A percentile compares a stretch with the other conserved stretches of the same genome.
phyloP scores from a whole-genome alignment of 2,888 invertebrate species.

The Catocala nupta region DNA sequence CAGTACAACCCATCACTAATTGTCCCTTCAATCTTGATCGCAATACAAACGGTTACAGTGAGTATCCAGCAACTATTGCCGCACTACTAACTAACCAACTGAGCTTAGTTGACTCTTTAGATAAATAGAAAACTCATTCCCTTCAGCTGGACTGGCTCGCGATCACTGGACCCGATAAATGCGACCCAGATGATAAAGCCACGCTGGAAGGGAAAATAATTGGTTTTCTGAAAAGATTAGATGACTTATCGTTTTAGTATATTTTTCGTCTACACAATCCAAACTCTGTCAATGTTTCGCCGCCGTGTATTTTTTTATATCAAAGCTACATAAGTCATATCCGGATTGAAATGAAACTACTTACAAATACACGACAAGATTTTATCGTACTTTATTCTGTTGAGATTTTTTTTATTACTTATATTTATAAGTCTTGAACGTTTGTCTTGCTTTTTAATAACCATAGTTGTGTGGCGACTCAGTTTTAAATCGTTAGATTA shows the following conservation, averaged over 20 bases:
- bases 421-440: no score
- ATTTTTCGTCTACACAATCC: no score
- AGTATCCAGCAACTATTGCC: conserved; percentile 48
- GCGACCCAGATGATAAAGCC: conserved; percentile 42
- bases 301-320: no score
- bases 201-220: conserved; percentile 52
- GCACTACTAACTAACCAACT: conserved; percentile 52
- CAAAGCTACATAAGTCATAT: no score
- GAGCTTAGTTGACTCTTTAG: conserved; percentile 63
- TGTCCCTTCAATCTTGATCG: conserved; percentile 31
- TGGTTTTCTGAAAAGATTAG: conserved; percentile 8
- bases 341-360: no score
- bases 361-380: no score
- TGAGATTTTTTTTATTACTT: no score
- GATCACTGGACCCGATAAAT: conserved; percentile 64
- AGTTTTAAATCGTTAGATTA: no score
- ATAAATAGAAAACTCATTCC: conserved; percentile 69
- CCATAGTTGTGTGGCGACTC: no score
- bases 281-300: no score
- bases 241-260: conserved; percentile 13
- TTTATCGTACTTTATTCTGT: no score
- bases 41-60: conserved; percentile 30
- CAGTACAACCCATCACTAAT: conserved; percentile 29
- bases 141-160: conserved; percentile 49
- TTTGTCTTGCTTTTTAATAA: no score